Evolutionary conservation across 2,113 vertebrate species (phyloP).

Genomic region (Cyanistes caeruleus): DNA sequence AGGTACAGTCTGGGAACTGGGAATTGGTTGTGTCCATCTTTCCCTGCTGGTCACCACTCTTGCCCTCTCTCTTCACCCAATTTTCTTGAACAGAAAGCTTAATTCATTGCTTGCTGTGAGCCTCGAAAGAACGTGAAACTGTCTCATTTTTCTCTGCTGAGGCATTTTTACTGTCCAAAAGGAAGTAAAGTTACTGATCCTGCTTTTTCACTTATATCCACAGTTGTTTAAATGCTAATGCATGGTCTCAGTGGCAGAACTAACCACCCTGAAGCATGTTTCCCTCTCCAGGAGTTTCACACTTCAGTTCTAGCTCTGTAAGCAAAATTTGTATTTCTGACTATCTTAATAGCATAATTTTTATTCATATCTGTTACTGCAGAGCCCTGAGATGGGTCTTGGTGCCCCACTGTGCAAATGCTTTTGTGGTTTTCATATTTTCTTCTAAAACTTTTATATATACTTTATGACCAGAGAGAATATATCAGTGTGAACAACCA

Average conservation of each 20-base stretch:
- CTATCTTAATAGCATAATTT: neutral
- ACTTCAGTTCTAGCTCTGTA: neutral
- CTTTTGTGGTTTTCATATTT: neutral
- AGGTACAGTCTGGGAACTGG: neutral
- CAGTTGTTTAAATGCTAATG: neutral
- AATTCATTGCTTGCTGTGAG: neutral
- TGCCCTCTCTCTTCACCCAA: fast-evolving
- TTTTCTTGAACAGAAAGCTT: neutral
- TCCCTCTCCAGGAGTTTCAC: neutral
- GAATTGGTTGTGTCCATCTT: neutral
- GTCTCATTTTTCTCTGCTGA: neutral
- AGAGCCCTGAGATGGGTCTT: neutral
- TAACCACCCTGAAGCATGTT: neutral
- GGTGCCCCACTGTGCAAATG: neutral
- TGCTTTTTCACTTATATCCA: neutral
- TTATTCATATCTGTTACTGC: neutral
- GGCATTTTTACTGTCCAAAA: neutral
- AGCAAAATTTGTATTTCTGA: neutral
- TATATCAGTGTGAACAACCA: neutral
- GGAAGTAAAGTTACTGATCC: neutral
- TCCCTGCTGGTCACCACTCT: neutral
- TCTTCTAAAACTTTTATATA: neutral
- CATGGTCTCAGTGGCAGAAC: neutral
- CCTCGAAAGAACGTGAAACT: neutral
- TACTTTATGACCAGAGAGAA: neutral